Evolutionary conservation across 64 coral and sea anemone species (phyloP), one percentile per base, ranked within the genome.

Genomic region (Actinia equina): DNA sequence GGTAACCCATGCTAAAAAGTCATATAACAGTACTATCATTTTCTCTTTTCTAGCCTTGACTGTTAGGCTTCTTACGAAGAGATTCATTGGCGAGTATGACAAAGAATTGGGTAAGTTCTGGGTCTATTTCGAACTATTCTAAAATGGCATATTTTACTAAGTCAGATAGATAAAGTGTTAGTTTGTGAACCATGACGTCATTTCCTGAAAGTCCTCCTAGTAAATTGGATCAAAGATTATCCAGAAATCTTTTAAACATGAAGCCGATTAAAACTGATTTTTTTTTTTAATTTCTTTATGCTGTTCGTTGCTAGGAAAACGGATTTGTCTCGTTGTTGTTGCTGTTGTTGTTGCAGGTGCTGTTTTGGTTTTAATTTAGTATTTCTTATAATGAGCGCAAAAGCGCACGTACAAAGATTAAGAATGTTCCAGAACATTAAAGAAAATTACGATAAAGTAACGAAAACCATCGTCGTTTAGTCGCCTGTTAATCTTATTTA

Each of bases 51-150:
- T 61, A 92, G 90, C 90, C 17, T 83, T 92, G 62, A 92, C 90
- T 16, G 90, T 92, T 9, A 82, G 90, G 61, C 57, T 92, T 18
- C 55, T 92, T 25, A 92, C 90, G 5, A 78, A 60, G 18, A 86
- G 90, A 58, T 92, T 70, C 49, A 92, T 92, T 52, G 90, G 92
- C 7, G 92, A 93, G 15, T 93, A 93, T 18, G 92, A 93, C 46
- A 70, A 84, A 67, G 89, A 80, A n/a, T 27, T 89, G 22, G 92
- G 92, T 93, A 88, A 89, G 92, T 54, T 61, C 0, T 11, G 17
- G 14, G 18, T 19, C 17, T 16, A 60, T 8, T 6, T 8, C 46
- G 1, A 49, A 49, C 46, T 49, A 49, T 49, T 49, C 46, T 49
- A 49, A 49, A 6, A 49, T 49, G 46, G 22, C 55, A 57, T 57